Evolutionary conservation across 2,113 vertebrate genomes (phyloP), one percentile per base, ranked within the genome.

Genomic region (Eolophus roseicapilla): DNA sequence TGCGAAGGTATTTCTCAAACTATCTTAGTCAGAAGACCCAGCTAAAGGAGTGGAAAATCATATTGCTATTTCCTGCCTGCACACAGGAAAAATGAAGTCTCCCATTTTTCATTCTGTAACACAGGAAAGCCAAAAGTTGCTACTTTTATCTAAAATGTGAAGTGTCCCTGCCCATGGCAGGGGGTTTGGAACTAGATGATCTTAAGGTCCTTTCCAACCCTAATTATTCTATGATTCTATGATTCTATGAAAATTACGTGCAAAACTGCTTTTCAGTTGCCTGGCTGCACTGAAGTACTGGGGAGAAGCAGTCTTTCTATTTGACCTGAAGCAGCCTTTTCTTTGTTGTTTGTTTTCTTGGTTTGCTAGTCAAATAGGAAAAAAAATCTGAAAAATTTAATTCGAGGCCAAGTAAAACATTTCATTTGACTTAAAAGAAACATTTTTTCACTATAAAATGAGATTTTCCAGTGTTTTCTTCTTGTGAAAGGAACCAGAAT

Each of bases 101-200:
- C 60, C 65, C 50, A 39, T 77, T 93, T 95, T 94, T 95, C 6
- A 24, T 90, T 90, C 87, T 50, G 50, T 46, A 82, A 70, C 57
- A 85, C 13, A 80, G 53, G 65, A 88, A 80, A 94, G 70, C 78
- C 90, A 91, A 52, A 92, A 88, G 57, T 93, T 95, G 53, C 78
- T 94, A 85, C 91, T 96, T 97, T 91, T 93, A 88, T 89, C 93
- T 82, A 94, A 89, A 95, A n/a, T n/a, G n/a, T n/a, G n/a, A n/a
- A n/a, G n/a, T n/a, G n/a, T n/a, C n/a, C n/a, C n/a, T n/a, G n/a
- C n/a, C n/a, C n/a, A n/a, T n/a, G n/a, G n/a, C n/a, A n/a, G n/a
- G n/a, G n/a, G n/a, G n/a, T n/a, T n/a, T n/a, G n/a, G n/a, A n/a
- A n/a, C n/a, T n/a, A n/a, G n/a, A n/a, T n/a, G n/a, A n/a, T n/a